Evolutionary conservation across 1,140 invertebrate species (phyloP), one percentile per base, ranked within the genome.

Genomic region (Samia ricini): DNA sequence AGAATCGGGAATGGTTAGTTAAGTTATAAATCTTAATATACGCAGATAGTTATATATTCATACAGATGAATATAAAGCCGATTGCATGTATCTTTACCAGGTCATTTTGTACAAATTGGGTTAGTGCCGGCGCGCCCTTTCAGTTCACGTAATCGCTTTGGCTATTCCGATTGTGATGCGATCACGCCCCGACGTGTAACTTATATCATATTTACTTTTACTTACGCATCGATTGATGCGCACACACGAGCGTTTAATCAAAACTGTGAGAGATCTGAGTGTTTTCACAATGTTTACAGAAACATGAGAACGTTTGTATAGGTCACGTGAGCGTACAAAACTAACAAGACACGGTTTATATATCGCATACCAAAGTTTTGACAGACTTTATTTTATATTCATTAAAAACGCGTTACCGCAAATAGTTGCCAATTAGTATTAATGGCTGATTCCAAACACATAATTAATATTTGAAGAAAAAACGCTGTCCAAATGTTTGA

Each of bases 51-150:
- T 42, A 1, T 42, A 15, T 15, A 42, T 10, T 42, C 33, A 42
- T 15, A 42, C n/a, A 8, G 33, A 42, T n/a, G 33, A 42, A 15
- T 15, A 10, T 15, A 42, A 15, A 42, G 33, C n/a, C 33, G 33
- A 42, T 42, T 42, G 33, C 3, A 1, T 42, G 72, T 81, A 63
- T 83, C 79, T 85, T 85, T 85, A 81, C 76, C 74, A 69, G 76
- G 77, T 79, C 79, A 74, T 81, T 85, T 77, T 78, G 69, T 67
- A 73, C 76, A 79, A 86, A 86, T 84, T 86, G 79, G 83, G 81
- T 84, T 86, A 83, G 76, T 74, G 73, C 75, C 74, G 74, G 76
- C 74, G 74, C 76, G 72, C 73, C 78, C 66, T 66, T 12, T 63
- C 67, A 70, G 67, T 68, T 73, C 68, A 68, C 76, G 72, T 81